Conservation (phyloP, 1,140 invertebrate genomes). For the Chelonus insularis region DNA sequence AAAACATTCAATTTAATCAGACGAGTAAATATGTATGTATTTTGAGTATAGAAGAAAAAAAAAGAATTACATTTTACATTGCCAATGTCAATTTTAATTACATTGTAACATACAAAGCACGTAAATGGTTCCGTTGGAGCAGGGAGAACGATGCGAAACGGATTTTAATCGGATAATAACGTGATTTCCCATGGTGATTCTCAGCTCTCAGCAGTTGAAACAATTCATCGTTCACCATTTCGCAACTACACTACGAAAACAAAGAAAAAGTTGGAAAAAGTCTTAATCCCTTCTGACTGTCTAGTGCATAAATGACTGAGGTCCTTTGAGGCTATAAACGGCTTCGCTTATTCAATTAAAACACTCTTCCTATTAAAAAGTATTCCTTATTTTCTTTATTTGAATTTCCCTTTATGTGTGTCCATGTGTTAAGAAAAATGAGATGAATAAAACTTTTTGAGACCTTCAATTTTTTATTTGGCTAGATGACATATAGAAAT, state of each 20-base stretch:
- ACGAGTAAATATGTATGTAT: no score
- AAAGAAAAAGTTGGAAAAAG: neutral
- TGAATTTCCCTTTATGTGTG: neutral
- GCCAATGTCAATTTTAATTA: no score
- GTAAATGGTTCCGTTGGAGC: neutral
- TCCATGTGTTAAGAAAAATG: neutral
- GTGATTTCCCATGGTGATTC: slow-evolving; percentile 24
- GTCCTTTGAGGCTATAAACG: slow-evolving; percentile 21
- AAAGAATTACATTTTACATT: neutral
- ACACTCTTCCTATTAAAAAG: slow-evolving; percentile 8
- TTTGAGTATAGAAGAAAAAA: no score
- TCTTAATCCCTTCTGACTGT: slow-evolving; percentile 15
- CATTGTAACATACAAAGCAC: neutral
- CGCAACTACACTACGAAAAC: neutral
- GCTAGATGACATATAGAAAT: neutral
- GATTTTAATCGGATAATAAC: slow-evolving; percentile 29
- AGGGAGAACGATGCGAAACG: neutral
- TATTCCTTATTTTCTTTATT: slow-evolving; percentile 2
- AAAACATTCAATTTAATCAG: no score
- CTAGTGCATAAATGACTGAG: slow-evolving; percentile 17
- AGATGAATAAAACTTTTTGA: neutral
- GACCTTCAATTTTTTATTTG: neutral
- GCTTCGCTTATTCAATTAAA: slow-evolving; percentile 17
- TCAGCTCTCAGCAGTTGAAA: neutral
- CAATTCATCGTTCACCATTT: slow-evolving; percentile 9